Conservation (phyloP, 2,888 invertebrate species). For the Crepidodera aurea region DNA sequence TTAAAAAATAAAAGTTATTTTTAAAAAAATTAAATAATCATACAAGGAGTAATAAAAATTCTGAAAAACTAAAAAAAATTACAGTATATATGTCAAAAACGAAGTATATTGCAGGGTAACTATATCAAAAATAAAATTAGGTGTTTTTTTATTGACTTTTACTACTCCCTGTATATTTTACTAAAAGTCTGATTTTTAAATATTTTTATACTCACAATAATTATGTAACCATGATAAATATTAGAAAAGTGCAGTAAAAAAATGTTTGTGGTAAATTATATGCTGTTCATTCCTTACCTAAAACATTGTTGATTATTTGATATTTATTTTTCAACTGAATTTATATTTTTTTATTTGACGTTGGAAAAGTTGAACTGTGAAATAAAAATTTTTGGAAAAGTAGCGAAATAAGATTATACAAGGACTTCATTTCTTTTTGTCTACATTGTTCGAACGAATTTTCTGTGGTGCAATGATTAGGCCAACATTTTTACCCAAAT, state of each 20-base stretch:
- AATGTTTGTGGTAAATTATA: slow-evolving; percentile 67
- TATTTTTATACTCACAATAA: slow-evolving; percentile 35
- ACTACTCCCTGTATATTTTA: slow-evolving; percentile 8
- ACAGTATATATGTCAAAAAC: neutral
- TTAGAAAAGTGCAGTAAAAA: slow-evolving; percentile 37
- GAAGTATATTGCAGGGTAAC: slow-evolving; percentile 29
- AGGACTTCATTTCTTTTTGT: neutral
- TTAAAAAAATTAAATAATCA: neutral
- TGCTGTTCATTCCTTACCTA: slow-evolving; percentile 72
- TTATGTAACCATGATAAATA: slow-evolving; percentile 51
- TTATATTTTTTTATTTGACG: slow-evolving; percentile 40
- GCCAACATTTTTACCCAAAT: no score
- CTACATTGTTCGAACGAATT: neutral
- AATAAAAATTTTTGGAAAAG: neutral
- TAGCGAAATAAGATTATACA: neutral
- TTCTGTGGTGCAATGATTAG: no score
- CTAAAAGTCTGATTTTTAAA: slow-evolving; percentile 45
- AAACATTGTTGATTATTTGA: slow-evolving; percentile 51
- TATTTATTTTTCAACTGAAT: slow-evolving; percentile 41
- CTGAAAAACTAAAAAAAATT: neutral
- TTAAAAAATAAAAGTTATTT: slow-evolving; percentile 7
- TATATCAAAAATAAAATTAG: slow-evolving; percentile 27
- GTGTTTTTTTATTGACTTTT: slow-evolving; percentile 25
- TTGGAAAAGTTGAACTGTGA: slow-evolving; percentile 4
- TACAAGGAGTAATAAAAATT: neutral